Base-by-base conservation (phyloP, 2,888 invertebrate species). In the Troglohyphantes excavatus region DNA sequence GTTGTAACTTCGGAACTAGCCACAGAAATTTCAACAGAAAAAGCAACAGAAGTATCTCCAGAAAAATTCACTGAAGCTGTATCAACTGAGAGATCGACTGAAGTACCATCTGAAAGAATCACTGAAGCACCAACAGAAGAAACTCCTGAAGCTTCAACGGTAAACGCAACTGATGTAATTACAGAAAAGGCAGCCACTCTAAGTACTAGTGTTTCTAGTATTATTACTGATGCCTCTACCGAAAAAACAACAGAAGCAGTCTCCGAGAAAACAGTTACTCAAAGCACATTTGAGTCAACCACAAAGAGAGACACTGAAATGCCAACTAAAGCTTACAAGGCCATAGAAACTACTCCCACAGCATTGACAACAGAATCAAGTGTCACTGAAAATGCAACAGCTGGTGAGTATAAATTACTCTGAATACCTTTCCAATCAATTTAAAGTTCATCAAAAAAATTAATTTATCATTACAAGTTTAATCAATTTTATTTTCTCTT, bases 311-410 rank as follows among this genome's bases (percentile, higher is more conserved):
- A 21, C 9, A 89, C 88, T 13, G 82, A 83, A 70, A 6, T 72
- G 3, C 27, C 65, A 59, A 89, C 88, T 1, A 89, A 89, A 70
- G 88, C 76, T 13, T 83, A 43, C 27, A 89, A 89, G 29, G 76
- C 61, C 17, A 83, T 89, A n/a, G 88, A 89, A 61, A 89, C 88
- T 17, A 87, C 87, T 17, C 76, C 76, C 13, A 21, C 63, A 21
- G 6, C 78, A 5, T 29, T 43, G 6, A 26, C 82, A 59, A 59
- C 23, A 1, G 19, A 19, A n/a, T 6, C 76, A 68, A 23, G 46
- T 17, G 33, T 9, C 6, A 6, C 33, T 29, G 68, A 39, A 19
- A 67, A 33, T 11, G 27, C n/a, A 21, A 78, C 82, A 59, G 75
- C 53, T 13, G 17, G 59, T 68, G 33, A 29, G 68, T 68, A 26